These are phyloP conservation scores for Tenodera sinensis DNA, from an alignment of 2,888 invertebrate species.

Conservation along the genomic window DNA sequence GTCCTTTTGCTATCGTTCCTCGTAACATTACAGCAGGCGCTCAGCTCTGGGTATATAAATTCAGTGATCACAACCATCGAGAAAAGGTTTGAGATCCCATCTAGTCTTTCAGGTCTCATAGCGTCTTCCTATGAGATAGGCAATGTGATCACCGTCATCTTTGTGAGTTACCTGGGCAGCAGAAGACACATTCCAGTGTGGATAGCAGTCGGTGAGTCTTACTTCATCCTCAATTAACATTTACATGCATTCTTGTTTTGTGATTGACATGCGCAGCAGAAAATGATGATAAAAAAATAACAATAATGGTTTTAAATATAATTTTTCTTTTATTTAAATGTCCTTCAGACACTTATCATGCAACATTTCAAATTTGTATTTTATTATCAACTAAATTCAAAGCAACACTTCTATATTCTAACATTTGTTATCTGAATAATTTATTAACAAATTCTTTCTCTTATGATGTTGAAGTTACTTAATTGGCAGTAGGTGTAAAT, in stretches of 20 bases:
- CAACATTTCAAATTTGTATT: too few relatives aligned
- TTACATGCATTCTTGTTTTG: not conserved
- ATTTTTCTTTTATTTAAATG: too few relatives aligned
- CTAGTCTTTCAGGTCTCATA: constrained; percentile 86
- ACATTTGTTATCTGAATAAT: too few relatives aligned
- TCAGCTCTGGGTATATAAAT: constrained; percentile 89
- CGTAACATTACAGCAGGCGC: constrained; percentile 85
- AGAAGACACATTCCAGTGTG: constrained; percentile 89
- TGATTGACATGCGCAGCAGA: not conserved
- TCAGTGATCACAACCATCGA: constrained; percentile 96
- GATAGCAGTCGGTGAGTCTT: constrained; percentile 79
- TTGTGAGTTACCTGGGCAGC: constrained; percentile 92
- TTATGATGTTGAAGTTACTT: too few relatives aligned
- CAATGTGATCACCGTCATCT: constrained; percentile 91
- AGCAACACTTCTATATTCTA: too few relatives aligned
- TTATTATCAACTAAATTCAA: too few relatives aligned
- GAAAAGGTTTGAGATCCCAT: constrained; percentile 87
- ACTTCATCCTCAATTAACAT: not conserved
- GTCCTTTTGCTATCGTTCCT: constrained; percentile 84
- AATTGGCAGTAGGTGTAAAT: too few relatives aligned
- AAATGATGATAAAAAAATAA: too few relatives aligned
- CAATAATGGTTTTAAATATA: too few relatives aligned
- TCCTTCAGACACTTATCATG: too few relatives aligned
- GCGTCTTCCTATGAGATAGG: constrained; percentile 95
- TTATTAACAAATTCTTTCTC: too few relatives aligned